Conservation (phyloP, 2,113 vertebrate genomes). For the Crotalus viridis region DNA sequence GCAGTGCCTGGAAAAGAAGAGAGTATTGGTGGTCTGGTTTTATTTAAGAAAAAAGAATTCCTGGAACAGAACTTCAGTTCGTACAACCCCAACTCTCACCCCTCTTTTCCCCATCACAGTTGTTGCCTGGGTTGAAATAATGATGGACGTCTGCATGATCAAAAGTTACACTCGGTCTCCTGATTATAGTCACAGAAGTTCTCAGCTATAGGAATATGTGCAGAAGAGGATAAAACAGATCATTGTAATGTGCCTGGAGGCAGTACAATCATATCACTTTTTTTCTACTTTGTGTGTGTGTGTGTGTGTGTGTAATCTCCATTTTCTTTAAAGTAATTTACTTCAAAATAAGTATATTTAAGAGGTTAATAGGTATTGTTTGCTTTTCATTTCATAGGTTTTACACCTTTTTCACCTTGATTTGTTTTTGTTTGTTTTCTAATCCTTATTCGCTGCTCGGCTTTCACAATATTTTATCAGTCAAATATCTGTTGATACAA, state of each 20-base stretch:
- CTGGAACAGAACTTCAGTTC: slow-evolving; percentile 49
- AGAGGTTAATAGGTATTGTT: background rate
- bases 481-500: background rate
- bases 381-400: slow-evolving; percentile 47
- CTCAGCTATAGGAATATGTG: slow-evolving; percentile 31
- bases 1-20: slow-evolving; percentile 31
- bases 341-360: background rate
- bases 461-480: slow-evolving; percentile 44
- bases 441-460: slow-evolving; percentile 35
- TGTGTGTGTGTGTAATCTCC: background rate
- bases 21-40: slow-evolving; percentile 45
- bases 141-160: slow-evolving; percentile 59
- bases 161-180: slow-evolving; percentile 57
- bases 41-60: slow-evolving; percentile 45
- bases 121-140: slow-evolving; percentile 67
- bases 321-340: background rate
- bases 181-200: slow-evolving; percentile 54
- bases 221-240: slow-evolving; percentile 49
- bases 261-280: slow-evolving; percentile 41
- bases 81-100: slow-evolving; percentile 49
- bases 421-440: background rate
- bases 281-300: too few species aligned
- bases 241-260: slow-evolving; percentile 53
- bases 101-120: slow-evolving; percentile 53
- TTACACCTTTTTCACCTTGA: background rate